Percentiles rank a stretch among this genome's conserved stretches.
These are phyloP conservation scores for Nerophis lumbriciformis DNA, from an alignment of 2,113 vertebrate species.

Conservation along the genomic window DNA sequence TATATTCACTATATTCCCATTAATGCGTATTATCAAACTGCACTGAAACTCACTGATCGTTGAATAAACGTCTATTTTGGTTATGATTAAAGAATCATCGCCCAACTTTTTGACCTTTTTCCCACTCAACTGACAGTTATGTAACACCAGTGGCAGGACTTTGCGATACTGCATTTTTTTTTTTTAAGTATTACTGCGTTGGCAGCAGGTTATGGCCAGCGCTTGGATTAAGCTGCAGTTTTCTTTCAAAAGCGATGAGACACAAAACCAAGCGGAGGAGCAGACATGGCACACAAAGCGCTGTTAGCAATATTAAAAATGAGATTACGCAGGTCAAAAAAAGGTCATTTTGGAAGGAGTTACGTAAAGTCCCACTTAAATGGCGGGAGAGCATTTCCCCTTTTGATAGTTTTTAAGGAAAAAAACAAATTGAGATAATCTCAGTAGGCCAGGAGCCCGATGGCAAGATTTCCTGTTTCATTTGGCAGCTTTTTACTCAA, in stretches of 20 bases:
- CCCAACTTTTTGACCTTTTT: background rate
- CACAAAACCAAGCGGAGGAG: slow-evolving; percentile 15
- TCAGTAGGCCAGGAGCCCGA: background rate
- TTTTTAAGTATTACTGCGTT: slow-evolving; percentile 22
- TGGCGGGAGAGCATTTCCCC: too few species aligned
- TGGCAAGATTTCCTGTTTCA: background rate
- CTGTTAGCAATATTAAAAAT: slow-evolving; percentile 27
- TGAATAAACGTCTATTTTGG: background rate
- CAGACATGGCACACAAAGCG: slow-evolving; percentile 6
- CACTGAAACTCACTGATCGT: background rate
- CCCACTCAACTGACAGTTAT: slow-evolving; percentile 32
- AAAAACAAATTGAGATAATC: background rate
- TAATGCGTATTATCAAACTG: too few species aligned
- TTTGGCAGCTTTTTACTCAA: background rate
- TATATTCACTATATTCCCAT: too few species aligned
- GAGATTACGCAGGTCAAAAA: slow-evolving; percentile 14
- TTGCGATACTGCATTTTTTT: slow-evolving; percentile 23
- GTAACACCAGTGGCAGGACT: slow-evolving; percentile 41
- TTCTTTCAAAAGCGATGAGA: slow-evolving; percentile 38
- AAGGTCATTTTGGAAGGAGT: background rate
- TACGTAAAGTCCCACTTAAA: too few species aligned
- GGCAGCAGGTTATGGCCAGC: slow-evolving; percentile 31
- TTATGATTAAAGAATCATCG: too few species aligned
- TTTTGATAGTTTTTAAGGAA: too few species aligned
- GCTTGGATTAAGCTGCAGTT: slow-evolving; percentile 47